These are phyloP conservation scores for Melanotus villosus DNA, from an alignment of 2,888 invertebrate genomes.

Conservation along the genomic window DNA sequence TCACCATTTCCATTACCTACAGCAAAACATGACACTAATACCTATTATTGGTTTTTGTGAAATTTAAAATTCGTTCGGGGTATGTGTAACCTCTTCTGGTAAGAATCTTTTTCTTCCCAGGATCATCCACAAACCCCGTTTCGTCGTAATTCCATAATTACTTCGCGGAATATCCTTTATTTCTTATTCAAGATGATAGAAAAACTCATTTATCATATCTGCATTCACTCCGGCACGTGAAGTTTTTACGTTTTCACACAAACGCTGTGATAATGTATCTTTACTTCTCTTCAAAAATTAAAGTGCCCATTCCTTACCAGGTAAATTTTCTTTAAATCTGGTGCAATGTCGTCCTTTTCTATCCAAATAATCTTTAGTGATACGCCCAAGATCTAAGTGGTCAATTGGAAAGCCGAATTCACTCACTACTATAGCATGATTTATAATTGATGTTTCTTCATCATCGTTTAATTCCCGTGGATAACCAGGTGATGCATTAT, in stretches of 20 bases:
- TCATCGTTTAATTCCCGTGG: neutral
- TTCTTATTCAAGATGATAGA: conserved; percentile 69
- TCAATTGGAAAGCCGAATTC: no score
- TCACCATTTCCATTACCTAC: neutral
- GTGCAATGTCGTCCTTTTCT: neutral
- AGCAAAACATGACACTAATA: conserved; percentile 2
- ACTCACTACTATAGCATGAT: neutral
- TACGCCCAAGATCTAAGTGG: neutral
- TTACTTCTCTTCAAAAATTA: conserved; percentile 1
- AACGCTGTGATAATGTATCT: neutral
- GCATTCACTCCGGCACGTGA: neutral
- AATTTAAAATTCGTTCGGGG: neutral
- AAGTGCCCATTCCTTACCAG: neutral
- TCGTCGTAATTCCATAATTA: neutral
- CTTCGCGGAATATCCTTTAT: conserved; percentile 51
- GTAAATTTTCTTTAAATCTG: neutral
- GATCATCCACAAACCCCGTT: neutral
- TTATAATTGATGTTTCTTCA: neutral
- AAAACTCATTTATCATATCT: neutral
- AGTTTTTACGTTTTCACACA: neutral
- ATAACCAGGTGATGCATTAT: neutral
- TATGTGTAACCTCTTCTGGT: neutral
- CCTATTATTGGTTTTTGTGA: conserved; percentile 1
- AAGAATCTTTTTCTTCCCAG: neutral
- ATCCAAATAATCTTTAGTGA: neutral